Evolutionary conservation across 2,888 invertebrate genomes (phyloP).

Genomic region (Cacoxenus indagator): DNA sequence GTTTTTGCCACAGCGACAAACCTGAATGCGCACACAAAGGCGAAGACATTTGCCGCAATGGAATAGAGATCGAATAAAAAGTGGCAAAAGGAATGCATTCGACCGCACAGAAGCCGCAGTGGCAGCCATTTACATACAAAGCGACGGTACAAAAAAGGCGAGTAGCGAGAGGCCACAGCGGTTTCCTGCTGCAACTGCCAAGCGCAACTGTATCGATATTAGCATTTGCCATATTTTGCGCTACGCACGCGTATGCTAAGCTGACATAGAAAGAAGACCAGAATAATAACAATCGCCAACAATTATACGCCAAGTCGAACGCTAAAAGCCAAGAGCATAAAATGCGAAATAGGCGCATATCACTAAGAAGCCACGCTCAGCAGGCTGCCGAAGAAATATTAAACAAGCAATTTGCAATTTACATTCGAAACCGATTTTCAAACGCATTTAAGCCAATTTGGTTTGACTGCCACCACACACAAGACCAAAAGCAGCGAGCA

Average conservation of each 20-base stretch:
- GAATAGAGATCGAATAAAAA: not conserved
- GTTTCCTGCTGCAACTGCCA: not conserved
- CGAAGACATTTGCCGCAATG: not conserved
- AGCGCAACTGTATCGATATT: conserved; percentile 31
- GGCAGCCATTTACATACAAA: conserved; percentile 5
- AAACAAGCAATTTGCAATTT: conserved; percentile 48
- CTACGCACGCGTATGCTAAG: not conserved
- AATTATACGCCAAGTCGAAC: conserved; percentile 12
- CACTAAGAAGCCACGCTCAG: not conserved
- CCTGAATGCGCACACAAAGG: not conserved
- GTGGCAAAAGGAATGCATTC: conserved; percentile 4
- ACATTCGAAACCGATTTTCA: conserved; percentile 41
- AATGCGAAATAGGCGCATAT: not conserved
- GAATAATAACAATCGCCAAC: conserved; percentile 10
- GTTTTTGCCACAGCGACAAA: conserved; percentile 30
- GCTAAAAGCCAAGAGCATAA: not conserved
- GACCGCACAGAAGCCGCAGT: not conserved
- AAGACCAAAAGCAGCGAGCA: not conserved
- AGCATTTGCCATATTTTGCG: conserved; percentile 34
- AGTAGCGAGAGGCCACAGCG: not conserved
- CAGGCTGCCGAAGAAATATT: conserved; percentile 33
- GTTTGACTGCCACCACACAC: not conserved
- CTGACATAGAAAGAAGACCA: conserved; percentile 26
- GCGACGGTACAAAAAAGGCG: not conserved
- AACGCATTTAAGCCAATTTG: conserved; percentile 29